Evolutionary conservation across 2,797 vertebrate species (phyloP).

Genomic region (Atherinosoma microstoma): DNA sequence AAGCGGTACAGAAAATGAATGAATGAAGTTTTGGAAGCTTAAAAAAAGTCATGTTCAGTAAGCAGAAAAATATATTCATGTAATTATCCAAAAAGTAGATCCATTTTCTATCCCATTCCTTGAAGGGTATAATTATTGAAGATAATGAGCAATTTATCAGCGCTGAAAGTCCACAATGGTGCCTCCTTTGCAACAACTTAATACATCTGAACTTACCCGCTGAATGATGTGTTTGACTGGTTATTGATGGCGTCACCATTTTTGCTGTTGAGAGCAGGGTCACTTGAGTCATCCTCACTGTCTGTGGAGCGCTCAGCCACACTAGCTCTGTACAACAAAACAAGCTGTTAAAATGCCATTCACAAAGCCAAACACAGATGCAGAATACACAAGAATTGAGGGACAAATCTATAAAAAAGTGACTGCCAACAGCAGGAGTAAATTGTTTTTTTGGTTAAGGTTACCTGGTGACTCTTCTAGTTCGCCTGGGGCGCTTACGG

Average conservation of each 20-base stretch:
- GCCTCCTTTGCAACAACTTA: background rate
- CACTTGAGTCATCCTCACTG: constrained; percentile 29
- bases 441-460: background rate
- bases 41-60: too few species aligned
- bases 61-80: too few species aligned
- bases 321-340: constrained; percentile 36
- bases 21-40: too few species aligned
- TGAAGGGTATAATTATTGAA: too few species aligned
- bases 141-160: background rate
- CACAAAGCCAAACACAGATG: background rate
- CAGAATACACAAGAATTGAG: background rate
- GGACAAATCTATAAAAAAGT: background rate
- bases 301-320: constrained; percentile 9
- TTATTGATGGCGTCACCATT: background rate
- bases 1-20: too few species aligned
- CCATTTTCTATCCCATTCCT: too few species aligned
- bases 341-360: background rate
- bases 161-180: background rate
- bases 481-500: constrained; percentile 4
- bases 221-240: background rate
- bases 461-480: constrained; percentile 21
- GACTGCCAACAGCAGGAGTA: background rate
- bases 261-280: background rate
- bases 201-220: constrained; percentile 36
- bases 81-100: too few species aligned